phyloP scores from a whole-genome alignment of 2,113 vertebrate genomes.

The Baryphthengus martii region DNA sequence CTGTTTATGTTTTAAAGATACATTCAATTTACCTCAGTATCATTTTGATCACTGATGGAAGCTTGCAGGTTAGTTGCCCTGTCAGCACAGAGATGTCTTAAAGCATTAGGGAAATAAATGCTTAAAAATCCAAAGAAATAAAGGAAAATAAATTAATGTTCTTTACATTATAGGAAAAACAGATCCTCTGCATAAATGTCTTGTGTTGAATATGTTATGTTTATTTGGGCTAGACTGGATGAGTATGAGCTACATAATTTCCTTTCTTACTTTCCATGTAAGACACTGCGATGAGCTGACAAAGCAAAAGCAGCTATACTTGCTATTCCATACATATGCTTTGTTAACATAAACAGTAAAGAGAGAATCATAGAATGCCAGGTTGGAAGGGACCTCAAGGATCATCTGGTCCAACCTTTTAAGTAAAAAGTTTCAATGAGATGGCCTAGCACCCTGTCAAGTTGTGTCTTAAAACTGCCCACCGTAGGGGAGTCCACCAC shows the following conservation, averaged over 20 bases:
- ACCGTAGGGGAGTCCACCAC: too few relatives aligned
- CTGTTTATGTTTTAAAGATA: neutral
- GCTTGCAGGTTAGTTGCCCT: neutral
- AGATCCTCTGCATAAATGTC: neutral
- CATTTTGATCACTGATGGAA: neutral
- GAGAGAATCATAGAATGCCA: too few relatives aligned
- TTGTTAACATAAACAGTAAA: neutral
- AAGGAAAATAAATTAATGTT: neutral
- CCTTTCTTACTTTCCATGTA: neutral
- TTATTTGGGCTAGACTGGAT: neutral
- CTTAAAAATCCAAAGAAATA: neutral
- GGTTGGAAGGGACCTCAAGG: too few relatives aligned
- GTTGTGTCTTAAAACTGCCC: too few relatives aligned
- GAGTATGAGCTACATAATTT: neutral
- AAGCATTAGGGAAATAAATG: neutral
- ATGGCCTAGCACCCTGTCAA: too few relatives aligned
- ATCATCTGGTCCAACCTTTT: too few relatives aligned
- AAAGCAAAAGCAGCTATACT: neutral
- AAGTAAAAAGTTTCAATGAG: too few relatives aligned
- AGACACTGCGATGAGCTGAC: neutral
- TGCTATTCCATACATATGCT: fast-evolving
- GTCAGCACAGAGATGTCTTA: neutral
- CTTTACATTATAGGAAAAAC: neutral
- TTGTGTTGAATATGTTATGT: neutral
- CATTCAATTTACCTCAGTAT: neutral